Evolutionary conservation across 2,113 vertebrate species (phyloP), one percentile per base, ranked within the genome.

Genomic region (Microcebus murinus): DNA sequence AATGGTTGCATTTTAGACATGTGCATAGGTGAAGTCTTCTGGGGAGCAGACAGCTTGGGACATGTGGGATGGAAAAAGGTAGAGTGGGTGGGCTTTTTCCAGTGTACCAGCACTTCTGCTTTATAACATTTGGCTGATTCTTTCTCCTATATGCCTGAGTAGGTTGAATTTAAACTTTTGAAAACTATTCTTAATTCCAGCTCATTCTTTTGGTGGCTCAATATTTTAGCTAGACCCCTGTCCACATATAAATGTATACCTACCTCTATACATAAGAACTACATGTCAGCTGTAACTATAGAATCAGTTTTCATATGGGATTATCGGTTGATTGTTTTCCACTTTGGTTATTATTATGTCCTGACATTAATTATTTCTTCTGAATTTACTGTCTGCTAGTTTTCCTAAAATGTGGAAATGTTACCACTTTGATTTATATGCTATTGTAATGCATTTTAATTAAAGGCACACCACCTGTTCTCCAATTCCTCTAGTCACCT

Each of bases 371-470:
- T 87, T 79, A 9, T 90, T 23, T 88, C 36, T 96, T 89, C 55
- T 89, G 52, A 76, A 61, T 86, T 55, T 94, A 59, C 80, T 48
- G 4, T 85, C 45, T 57, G 23, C 14, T 27, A 85, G 63, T 23
- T 8, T 92, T 83, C 48, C 29, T 82, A 74, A 89, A 91, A 59
- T 89, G 50, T 91, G 59, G 8, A 57, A 67, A 0, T 50, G 45
- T 91, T 74, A 87, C 68, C 80, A 21, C 73, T 90, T 87, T 48
- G 61, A 88, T 83, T 95, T 88, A 83, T 50, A 71, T 48, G 39
- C 36, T 57, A 3, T 81, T 94, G 13, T 57, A 90, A 71, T 74
- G 20, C 92, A 39, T 95, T 97, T 83, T 95, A 96, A 97, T 97
- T 97, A 95, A 97, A 96, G 67, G 10, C 71, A 92, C 48, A 55